A percentile compares a stretch with the other conserved stretches of the same genome.
These are phyloP conservation scores for Caenorhabditis briggsae DNA, from an alignment of 1,140 invertebrate species.

Conservation along the genomic window DNA sequence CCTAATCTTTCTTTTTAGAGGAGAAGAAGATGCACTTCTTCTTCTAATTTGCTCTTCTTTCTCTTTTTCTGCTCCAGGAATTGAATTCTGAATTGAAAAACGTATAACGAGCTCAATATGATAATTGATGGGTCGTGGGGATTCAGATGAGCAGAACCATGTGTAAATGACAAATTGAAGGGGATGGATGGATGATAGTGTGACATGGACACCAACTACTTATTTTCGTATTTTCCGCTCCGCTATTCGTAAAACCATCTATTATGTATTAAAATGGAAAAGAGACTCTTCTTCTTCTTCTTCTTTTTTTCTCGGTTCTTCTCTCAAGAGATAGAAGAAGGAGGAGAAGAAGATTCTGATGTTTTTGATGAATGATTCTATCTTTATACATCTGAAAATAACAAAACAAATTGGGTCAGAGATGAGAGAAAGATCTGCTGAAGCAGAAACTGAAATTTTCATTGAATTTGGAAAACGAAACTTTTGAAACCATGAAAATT, in stretches of 20 bases:
- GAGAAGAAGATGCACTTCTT: background rate
- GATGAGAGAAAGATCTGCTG: background rate
- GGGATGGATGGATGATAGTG: background rate
- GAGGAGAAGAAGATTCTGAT: background rate
- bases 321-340: background rate
- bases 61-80: background rate
- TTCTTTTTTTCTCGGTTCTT: too few species aligned
- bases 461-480: background rate
- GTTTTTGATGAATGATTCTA: constrained; percentile 32
- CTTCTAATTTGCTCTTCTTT: constrained; percentile 21
- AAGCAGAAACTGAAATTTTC: background rate
- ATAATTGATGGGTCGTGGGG: background rate
- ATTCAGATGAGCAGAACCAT: background rate
- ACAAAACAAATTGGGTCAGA: constrained; percentile 7
- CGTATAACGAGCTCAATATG: background rate
- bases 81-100: background rate
- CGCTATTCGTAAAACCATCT: background rate
- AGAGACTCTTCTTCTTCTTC: background rate
- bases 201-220: background rate
- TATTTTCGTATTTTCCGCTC: constrained; percentile 11
- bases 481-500: background rate
- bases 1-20: background rate
- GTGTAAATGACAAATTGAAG: background rate
- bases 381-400: background rate
- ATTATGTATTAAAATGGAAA: constrained; percentile 41